These are phyloP conservation scores for Drosophila sucinea DNA, from an alignment of 1,140 invertebrate genomes.

Conservation along the genomic window DNA sequence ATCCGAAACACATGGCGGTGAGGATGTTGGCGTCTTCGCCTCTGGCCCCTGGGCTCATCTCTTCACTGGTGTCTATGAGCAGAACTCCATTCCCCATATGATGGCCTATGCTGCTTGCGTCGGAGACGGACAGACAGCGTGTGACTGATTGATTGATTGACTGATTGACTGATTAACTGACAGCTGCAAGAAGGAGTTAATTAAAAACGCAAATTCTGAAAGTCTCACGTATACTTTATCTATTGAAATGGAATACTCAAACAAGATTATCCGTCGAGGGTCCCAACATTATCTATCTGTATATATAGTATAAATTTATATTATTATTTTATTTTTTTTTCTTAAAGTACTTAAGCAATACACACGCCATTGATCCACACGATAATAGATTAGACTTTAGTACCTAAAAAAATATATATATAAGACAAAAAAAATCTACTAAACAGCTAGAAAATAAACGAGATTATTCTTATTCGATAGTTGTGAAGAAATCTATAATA, in stretches of 20 bases:
- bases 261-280: slow-evolving; percentile 17
- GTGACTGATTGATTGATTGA: slow-evolving; percentile 44
- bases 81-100: slow-evolving; percentile 91
- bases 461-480: no score
- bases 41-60: slow-evolving; percentile 88
- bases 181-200: slow-evolving; percentile 19
- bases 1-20: slow-evolving; percentile 88
- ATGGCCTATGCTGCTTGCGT: slow-evolving; percentile 88
- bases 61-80: slow-evolving; percentile 90
- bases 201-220: slow-evolving; percentile 23
- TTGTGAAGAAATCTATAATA: no score
- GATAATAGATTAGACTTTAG: no score
- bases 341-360: neutral
- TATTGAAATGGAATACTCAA: slow-evolving; percentile 57
- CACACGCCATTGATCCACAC: neutral
- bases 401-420: no score
- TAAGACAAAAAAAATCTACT: no score
- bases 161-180: slow-evolving; percentile 25
- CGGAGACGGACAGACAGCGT: slow-evolving; percentile 79
- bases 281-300: slow-evolving; percentile 1
- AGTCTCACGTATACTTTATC: slow-evolving; percentile 60
- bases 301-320: neutral
- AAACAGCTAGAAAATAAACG: no score
- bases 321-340: neutral
- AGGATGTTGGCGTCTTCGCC: slow-evolving; percentile 88